Base-by-base conservation (phyloP, 37 sponge, comb jelly and placozoan species). In the Chondrosia reniformis region DNA sequence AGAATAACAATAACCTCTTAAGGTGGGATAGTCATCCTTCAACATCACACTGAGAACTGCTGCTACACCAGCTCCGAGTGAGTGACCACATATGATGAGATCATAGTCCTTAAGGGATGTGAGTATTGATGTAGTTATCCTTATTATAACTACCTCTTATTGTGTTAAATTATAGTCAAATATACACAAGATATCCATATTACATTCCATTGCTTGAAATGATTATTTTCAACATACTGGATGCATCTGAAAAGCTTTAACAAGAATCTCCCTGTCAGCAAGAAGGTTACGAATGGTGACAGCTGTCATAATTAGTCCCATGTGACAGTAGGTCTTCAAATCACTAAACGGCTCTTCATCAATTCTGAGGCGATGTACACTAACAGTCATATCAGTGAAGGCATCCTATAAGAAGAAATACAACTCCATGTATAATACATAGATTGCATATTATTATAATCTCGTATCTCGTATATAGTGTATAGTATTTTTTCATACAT, bases 31-130 rank as follows among this genome's bases (percentile, higher is more conserved):
- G 33, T 65, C 19, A 9, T 45, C 75, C 28, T 54, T 32, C 36
- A 86, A 55, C 55, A 86, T 36, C 19, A 86, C 30, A 33, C 77
- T 52, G 25, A 83, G 83, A 13, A 78, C 67, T 55, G 78, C 75
- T 1, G 79, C 83, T 58, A 74, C 88, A 21, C 88, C 88, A 13
- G 83, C 83, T 4, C 87, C 81, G 42, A 80, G 73, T 24, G 81
- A 80, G 38, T 80, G 81, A 0, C 81, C 81, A 32, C 34, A 37
- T 28, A 80, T 46, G 5, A 80, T 30, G 59, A 80, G 40, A 8
- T 33, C 6, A 43, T 80, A 80, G 71, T 80, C 45, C 73, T 80
- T 46, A 4, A 58, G 45, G n/a, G n/a, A n/a, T n/a, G n/a, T n/a
- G n/a, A n/a, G n/a, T n/a, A n/a, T n/a, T n/a, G n/a, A n/a, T n/a